Percentiles rank a stretch among this genome's conserved stretches.
phyloP scores from a whole-genome alignment of 2,888 invertebrate species.

The Drosophila trichaetosa region DNA sequence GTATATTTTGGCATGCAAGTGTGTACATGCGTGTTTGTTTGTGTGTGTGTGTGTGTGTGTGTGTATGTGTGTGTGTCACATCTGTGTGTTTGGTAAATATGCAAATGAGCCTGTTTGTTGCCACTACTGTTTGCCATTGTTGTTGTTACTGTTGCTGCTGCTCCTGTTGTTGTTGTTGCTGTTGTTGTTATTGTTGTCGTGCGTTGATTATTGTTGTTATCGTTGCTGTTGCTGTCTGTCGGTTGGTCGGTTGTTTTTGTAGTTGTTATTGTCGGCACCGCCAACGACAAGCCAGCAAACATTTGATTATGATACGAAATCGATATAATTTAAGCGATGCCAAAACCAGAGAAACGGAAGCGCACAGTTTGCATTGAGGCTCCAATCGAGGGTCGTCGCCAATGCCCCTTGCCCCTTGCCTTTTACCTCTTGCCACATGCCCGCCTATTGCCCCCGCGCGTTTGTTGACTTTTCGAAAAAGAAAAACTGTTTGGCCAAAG shows the following conservation, averaged over 20 bases:
- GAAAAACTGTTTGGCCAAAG: conserved; percentile 51
- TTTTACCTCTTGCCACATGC: not conserved
- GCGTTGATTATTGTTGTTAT: conserved; percentile 79
- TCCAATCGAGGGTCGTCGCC: not conserved
- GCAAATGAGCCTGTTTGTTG: conserved; percentile 81
- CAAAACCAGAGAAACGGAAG: conserved; percentile 64
- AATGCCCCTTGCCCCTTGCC: not conserved
- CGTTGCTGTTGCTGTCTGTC: conserved; percentile 34
- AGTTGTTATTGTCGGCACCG: conserved; percentile 69
- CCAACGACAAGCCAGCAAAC: conserved; percentile 78
- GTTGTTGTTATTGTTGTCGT: conserved; percentile 55
- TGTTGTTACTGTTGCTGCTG: conserved; percentile 56
- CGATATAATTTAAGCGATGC: conserved; percentile 81
- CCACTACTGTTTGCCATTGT: conserved; percentile 80
- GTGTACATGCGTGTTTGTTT: conserved; percentile 8
- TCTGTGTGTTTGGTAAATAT: conserved; percentile 79
- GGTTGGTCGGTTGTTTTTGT: conserved; percentile 64
- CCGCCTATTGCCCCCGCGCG: not conserved
- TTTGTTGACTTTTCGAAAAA: conserved; percentile 51
- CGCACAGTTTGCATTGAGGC: conserved; percentile 46
- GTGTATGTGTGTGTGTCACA: conserved; percentile 49
- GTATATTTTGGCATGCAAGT: conserved; percentile 73
- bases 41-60: not conserved
- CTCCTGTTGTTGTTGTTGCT: conserved; percentile 56
- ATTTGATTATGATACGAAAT: conserved; percentile 82